Percentiles rank a stretch among this genome's conserved stretches.
Evolutionary conservation across 2,888 invertebrate species (phyloP).

Genomic region (Lamproptera curius): DNA sequence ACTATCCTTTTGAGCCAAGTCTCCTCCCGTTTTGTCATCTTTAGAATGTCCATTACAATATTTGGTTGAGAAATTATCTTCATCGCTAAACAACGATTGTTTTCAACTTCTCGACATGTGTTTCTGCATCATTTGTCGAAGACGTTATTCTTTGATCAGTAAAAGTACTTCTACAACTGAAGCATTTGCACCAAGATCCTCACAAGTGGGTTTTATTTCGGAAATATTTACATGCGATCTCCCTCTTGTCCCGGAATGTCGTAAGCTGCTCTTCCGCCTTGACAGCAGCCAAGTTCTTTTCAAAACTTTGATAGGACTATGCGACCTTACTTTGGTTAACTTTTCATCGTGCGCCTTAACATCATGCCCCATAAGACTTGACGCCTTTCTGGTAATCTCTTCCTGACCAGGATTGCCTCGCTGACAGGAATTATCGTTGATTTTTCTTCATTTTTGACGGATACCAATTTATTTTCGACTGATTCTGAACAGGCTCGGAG

Average conservation of each 20-base stretch:
- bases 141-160: no score
- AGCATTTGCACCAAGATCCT: not conserved
- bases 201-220: not conserved
- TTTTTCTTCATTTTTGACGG: conserved; percentile 12
- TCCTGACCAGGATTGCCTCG: not conserved
- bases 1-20: no score
- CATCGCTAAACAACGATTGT: no score
- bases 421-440: not conserved
- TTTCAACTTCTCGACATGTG: no score
- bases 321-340: not conserved
- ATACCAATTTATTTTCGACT: not conserved
- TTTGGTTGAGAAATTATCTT: conserved; percentile 1
- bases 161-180: conserved; percentile 27
- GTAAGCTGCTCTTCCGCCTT: not conserved
- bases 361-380: no score
- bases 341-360: not conserved
- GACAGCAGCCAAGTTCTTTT: not conserved
- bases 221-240: not conserved
- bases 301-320: conserved; percentile 7
- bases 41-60: conserved; percentile 11
- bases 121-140: no score
- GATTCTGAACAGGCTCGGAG: conserved; percentile 4
- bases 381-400: not conserved
- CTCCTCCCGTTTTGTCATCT: not conserved
- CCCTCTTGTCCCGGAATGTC: not conserved